phyloP scores from a whole-genome alignment of 2,797 vertebrate genomes.

The Simalia tracyae region DNA sequence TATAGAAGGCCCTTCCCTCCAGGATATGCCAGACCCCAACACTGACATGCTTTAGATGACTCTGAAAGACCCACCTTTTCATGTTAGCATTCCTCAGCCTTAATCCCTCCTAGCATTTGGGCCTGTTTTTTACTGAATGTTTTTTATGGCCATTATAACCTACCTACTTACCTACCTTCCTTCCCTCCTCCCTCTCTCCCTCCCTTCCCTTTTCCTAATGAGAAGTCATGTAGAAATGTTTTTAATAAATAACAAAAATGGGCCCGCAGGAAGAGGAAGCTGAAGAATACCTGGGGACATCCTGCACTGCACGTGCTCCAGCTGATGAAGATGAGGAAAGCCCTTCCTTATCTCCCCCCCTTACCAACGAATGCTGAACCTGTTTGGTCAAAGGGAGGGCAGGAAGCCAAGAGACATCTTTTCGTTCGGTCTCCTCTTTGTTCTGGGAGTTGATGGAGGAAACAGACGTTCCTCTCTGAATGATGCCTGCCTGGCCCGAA shows the following conservation, averaged over 20 bases:
- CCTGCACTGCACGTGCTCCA: not conserved
- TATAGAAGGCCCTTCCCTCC: not conserved
- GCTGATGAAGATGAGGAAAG: not conserved
- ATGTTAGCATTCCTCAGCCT: not conserved
- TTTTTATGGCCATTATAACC: not conserved
- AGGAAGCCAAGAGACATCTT: not conserved
- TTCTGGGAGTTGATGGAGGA: not conserved
- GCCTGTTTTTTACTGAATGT: not conserved
- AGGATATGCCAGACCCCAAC: not conserved
- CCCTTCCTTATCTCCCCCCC: not conserved
- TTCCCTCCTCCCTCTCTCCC: not conserved
- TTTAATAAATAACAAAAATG: not conserved
- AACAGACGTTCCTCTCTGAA: not conserved
- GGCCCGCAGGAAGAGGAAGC: not conserved
- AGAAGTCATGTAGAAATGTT: not conserved
- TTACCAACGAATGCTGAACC: no score
- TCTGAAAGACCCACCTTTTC: not conserved
- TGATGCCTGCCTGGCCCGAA: not conserved
- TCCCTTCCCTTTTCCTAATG: not conserved
- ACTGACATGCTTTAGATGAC: not conserved
- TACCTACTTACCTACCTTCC: no score
- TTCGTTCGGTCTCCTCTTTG: not conserved
- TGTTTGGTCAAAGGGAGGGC: not conserved
- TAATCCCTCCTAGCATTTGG: not conserved
- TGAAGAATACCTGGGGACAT: not conserved